Percentiles rank a stretch among this genome's conserved stretches.
phyloP scores from a whole-genome alignment of 2,888 invertebrate genomes.

The Tuberolachnus salignus region DNA sequence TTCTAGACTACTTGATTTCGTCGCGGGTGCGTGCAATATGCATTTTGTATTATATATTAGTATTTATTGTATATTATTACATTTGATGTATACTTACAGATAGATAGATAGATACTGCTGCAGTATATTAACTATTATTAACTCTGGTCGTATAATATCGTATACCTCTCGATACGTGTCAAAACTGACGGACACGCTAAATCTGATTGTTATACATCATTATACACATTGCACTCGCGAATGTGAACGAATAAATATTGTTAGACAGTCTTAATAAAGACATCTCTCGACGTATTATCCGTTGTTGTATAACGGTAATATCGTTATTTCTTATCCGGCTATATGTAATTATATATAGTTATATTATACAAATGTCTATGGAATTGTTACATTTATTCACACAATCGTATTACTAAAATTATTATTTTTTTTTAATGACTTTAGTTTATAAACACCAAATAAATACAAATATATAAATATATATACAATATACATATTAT shows the following conservation, averaged over 20 bases:
- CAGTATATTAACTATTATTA: no score
- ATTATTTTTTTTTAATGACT: no score
- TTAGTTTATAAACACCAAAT: no score
- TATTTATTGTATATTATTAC: no score
- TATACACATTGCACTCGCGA: background rate
- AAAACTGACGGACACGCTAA: conserved; percentile 22
- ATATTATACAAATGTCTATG: conserved; percentile 36
- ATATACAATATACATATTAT: no score
- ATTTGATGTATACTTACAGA: no score
- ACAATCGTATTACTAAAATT: background rate
- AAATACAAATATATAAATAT: no score
- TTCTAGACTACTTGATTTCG: no score
- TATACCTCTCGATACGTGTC: conserved; percentile 1
- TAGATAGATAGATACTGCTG: no score
- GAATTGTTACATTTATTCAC: conserved; percentile 38
- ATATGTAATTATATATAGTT: background rate
- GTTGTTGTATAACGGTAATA: conserved; percentile 30
- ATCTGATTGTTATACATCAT: conserved; percentile 4
- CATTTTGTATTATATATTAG: no score
- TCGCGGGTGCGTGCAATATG: no score
- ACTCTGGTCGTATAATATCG: no score
- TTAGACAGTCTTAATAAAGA: conserved; percentile 22
- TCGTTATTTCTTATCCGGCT: conserved; percentile 15
- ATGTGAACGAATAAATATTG: conserved; percentile 32
- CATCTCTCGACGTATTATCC: background rate